Conservation (phyloP, 1,140 invertebrate genomes). For the Helicoverpa zea region DNA sequence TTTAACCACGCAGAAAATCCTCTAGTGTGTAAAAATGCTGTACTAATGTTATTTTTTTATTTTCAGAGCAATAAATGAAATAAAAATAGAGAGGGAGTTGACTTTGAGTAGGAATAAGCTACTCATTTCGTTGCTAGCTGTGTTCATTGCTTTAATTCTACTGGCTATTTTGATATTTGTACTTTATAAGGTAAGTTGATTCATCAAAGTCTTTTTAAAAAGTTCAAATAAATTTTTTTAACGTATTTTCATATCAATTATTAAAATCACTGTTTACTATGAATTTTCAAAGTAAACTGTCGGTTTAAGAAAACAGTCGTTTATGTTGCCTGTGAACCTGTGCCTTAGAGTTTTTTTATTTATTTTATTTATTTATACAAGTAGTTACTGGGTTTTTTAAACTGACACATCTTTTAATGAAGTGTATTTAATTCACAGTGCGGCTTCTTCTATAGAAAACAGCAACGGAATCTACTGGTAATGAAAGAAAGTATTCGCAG, state of each 20-base stretch:
- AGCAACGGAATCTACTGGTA: slow-evolving; percentile 59
- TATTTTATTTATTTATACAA: too few relatives aligned
- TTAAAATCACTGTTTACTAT: too few relatives aligned
- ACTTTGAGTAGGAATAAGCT: slow-evolving; percentile 10
- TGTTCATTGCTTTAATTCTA: slow-evolving; percentile 46
- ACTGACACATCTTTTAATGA: not conserved
- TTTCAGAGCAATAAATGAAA: not conserved
- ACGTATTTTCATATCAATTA: too few relatives aligned
- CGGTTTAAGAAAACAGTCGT: too few relatives aligned
- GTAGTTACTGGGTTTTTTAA: too few relatives aligned
- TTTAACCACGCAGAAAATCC: not conserved
- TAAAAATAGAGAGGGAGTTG: not conserved
- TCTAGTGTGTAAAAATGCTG: too few relatives aligned
- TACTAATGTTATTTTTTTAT: not conserved
- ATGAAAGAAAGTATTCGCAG: slow-evolving; percentile 53
- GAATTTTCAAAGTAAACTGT: too few relatives aligned
- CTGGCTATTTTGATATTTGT: slow-evolving; percentile 41
- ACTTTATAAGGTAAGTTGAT: slow-evolving; percentile 59
- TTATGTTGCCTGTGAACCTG: too few relatives aligned
- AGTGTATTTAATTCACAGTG: slow-evolving; percentile 22
- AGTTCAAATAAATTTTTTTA: too few relatives aligned
- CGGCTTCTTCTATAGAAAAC: slow-evolving; percentile 56
- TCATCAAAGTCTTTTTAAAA: too few relatives aligned
- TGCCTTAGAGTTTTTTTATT: too few relatives aligned
- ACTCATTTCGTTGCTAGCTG: slow-evolving; percentile 27